Evolutionary conservation across 2,113 vertebrate genomes (phyloP).

Genomic region (Malurus elegans): DNA sequence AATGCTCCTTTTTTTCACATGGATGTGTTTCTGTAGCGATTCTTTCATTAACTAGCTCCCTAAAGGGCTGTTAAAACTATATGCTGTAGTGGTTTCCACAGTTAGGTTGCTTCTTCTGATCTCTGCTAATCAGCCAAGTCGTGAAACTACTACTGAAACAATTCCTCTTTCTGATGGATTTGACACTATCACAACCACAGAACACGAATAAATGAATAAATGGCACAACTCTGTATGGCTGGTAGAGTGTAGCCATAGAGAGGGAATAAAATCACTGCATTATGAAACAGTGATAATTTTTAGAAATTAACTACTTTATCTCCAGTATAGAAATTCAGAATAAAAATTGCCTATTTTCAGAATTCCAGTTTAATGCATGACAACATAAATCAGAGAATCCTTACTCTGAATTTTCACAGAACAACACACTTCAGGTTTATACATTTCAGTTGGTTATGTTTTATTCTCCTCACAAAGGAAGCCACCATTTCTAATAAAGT

Average conservation of each 20-base stretch:
- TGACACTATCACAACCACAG: conserved; percentile 65
- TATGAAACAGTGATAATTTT: conserved; percentile 29
- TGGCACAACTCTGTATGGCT: background rate
- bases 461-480: background rate
- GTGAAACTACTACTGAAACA: conserved; percentile 67
- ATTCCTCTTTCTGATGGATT: conserved; percentile 72
- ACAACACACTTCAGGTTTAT: background rate
- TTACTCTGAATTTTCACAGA: background rate
- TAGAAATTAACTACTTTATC: conserved; percentile 48
- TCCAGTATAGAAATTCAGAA: conserved; percentile 9
- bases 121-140: conserved; percentile 74
- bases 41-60: conserved; percentile 78
- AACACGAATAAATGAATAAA: conserved; percentile 57
- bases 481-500: background rate
- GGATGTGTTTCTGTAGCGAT: conserved; percentile 68
- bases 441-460: background rate
- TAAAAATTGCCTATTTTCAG: background rate
- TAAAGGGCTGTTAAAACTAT: conserved; percentile 73
- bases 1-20: conserved; percentile 50
- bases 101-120: conserved; percentile 70
- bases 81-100: conserved; percentile 66
- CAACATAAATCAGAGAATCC: background rate
- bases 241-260: background rate
- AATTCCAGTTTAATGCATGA: background rate
- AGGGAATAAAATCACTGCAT: conserved; percentile 46